Evolutionary conservation across 2,113 vertebrate genomes (phyloP).

Genomic region (Corythoichthys intestinalis): DNA sequence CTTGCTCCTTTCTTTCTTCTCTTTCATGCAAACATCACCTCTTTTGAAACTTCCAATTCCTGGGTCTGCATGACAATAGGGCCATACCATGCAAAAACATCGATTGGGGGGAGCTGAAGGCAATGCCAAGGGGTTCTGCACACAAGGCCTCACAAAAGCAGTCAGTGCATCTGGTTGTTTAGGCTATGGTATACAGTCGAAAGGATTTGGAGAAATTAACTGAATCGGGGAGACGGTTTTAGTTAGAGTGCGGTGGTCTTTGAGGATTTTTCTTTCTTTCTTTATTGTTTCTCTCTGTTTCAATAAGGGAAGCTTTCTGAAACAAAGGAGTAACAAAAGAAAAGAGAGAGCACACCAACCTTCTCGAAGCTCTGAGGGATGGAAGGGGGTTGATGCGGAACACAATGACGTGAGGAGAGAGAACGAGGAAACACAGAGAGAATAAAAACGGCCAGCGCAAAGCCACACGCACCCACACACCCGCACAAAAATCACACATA

Average conservation of each 20-base stretch:
- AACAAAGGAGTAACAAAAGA: conserved; percentile 78
- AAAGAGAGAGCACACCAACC: conserved; percentile 99
- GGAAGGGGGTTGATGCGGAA: conserved; percentile 99
- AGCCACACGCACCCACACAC: conserved; percentile 51
- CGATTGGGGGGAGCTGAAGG: conserved; percentile 72
- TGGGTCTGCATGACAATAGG: conserved; percentile 74
- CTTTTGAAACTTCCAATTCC: conserved; percentile 69
- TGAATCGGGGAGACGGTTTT: conserved; percentile 37
- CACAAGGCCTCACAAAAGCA: conserved; percentile 90
- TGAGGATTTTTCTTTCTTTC: conserved; percentile 20
- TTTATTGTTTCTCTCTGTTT: conserved; percentile 64
- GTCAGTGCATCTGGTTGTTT: conserved; percentile 71
- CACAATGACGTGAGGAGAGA: conserved; percentile 99
- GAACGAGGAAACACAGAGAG: conserved; percentile 99
- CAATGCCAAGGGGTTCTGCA: conserved; percentile 89
- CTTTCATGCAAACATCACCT: conserved; percentile 66
- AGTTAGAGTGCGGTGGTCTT: conserved; percentile 43
- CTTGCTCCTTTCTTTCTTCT: conserved; percentile 64
- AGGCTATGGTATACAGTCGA: conserved; percentile 24
- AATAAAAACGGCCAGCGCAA: conserved; percentile 99
- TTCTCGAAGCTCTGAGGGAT: conserved; percentile 99
- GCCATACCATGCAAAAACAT: conserved; percentile 70
- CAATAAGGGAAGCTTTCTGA: conserved; percentile 66
- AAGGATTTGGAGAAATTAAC: conserved; percentile 50
- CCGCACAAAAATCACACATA: conserved; percentile 5